Conservation (phyloP, 2,888 invertebrate genomes). For the Latheticus oryzae region DNA sequence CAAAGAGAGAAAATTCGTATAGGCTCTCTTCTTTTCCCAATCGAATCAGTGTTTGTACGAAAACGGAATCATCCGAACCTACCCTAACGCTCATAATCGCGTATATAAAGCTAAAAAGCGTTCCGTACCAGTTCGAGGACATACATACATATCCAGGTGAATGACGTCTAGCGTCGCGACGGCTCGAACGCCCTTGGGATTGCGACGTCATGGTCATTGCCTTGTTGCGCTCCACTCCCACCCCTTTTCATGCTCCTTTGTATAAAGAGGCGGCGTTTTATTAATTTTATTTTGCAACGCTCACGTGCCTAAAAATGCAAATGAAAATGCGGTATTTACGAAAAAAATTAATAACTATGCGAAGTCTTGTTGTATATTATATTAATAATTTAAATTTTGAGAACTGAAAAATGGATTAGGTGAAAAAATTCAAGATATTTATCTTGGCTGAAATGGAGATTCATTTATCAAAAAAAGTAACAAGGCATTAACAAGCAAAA, state of each 20-base stretch:
- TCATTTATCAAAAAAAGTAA: too few relatives aligned
- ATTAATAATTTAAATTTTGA: too few relatives aligned
- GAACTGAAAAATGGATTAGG: too few relatives aligned
- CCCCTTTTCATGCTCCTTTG: slow-evolving; percentile 24
- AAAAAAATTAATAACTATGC: slow-evolving; percentile 6
- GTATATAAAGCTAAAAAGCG: slow-evolving; percentile 25
- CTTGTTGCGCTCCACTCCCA: slow-evolving; percentile 42
- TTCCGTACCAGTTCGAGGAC: slow-evolving; percentile 34
- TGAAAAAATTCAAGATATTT: too few relatives aligned
- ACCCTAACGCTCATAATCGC: slow-evolving; percentile 38
- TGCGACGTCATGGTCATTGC: slow-evolving; percentile 57
- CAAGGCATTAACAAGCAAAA: too few relatives aligned
- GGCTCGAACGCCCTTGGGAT: slow-evolving; percentile 55
- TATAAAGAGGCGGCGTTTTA: slow-evolving; percentile 12
- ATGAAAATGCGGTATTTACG: slow-evolving; percentile 10
- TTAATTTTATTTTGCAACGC: slow-evolving; percentile 27
- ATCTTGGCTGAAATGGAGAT: too few relatives aligned
- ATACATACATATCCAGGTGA: slow-evolving; percentile 51
- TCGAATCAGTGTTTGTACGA: too few relatives aligned
- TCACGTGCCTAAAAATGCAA: too few relatives aligned
- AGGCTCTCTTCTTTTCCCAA: too few relatives aligned
- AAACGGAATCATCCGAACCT: slow-evolving; percentile 30
- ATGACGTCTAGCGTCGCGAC: slow-evolving; percentile 59
- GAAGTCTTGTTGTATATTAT: too few relatives aligned
- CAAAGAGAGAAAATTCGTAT: too few relatives aligned